Evolutionary conservation across 2,797 vertebrate genomes (phyloP), one percentile per base, ranked within the genome.

Genomic region (Neostethus bicornis): DNA sequence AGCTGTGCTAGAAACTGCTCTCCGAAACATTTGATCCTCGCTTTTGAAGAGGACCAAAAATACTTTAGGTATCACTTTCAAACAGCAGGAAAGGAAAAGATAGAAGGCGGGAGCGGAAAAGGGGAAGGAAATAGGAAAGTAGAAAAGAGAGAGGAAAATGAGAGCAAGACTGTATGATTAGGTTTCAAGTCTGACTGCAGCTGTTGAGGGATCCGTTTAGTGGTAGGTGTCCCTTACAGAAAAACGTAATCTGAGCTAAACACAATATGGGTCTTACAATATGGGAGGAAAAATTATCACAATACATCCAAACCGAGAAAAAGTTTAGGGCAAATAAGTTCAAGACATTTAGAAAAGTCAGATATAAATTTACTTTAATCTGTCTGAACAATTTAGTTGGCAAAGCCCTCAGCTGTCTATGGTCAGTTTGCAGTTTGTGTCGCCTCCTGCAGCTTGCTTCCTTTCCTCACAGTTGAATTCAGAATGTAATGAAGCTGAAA

Each of bases 51-150:
- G 49, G 46, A 64, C 81, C 75, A 70, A 77, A 75, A 84, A 86
- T 56, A 73, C 69, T 71, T 57, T 38, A 66, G 78, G 71, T 83
- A 85, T 89, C 83, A 71, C 69, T 88, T 89, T 89, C 87, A 90
- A 87, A 89, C 77, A 68, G 62, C 73, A 74, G 73, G 74, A 75
- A 79, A 83, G 81, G 77, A 85, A 85, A 85, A 58, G 68, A 75
- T 76, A 80, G 83, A 56, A 46, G 53, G 61, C 58, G 54, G 50
- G 61, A 63, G 54, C 42, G 52, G 51, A 57, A 53, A 78, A 29
- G 61, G 39, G 55, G 44, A 51, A 59, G 44, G 52, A 63, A 51
- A 70, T 68, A 66, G 57, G 50, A 67, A 50, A 66, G 59, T 49
- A 60, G 61, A 60, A 58, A 70, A 70, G 70, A 52, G 65, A 48